Percentiles rank a stretch among this genome's conserved stretches.
Conservation (phyloP, 2,888 invertebrate species). For the Brenthis hecate region DNA sequence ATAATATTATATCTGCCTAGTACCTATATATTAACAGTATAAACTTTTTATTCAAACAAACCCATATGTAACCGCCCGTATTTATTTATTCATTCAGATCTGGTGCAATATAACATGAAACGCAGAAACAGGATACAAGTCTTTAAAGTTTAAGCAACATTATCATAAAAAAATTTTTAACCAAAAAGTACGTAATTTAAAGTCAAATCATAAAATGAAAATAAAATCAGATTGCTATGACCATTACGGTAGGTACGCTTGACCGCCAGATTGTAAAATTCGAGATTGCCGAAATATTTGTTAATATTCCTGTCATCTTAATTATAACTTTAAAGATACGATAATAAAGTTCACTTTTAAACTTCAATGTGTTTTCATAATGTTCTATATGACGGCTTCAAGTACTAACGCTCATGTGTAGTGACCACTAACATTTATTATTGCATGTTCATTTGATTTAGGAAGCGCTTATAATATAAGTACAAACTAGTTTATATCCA, state of each 20-base stretch:
- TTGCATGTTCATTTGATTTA: constrained; percentile 9
- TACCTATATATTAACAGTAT: no score
- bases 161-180: background rate
- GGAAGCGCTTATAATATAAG: background rate
- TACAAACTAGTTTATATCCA: background rate
- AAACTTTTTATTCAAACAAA: no score
- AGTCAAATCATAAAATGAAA: constrained; percentile 10
- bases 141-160: no score
- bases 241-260: constrained; percentile 16
- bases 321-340: background rate
- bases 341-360: background rate
- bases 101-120: background rate
- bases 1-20: no score
- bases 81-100: no score
- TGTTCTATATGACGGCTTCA: background rate
- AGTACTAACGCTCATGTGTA: background rate
- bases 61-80: no score
- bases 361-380: background rate
- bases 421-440: constrained; percentile 14
- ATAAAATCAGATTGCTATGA: constrained; percentile 19
- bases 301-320: background rate
- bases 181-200: constrained; percentile 7
- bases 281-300: constrained; percentile 19
- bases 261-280: constrained; percentile 23
- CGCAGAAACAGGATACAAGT: background rate